Evolutionary conservation across 2,113 vertebrate genomes (phyloP), one percentile per base, ranked within the genome.

Genomic region (Caretta caretta): DNA sequence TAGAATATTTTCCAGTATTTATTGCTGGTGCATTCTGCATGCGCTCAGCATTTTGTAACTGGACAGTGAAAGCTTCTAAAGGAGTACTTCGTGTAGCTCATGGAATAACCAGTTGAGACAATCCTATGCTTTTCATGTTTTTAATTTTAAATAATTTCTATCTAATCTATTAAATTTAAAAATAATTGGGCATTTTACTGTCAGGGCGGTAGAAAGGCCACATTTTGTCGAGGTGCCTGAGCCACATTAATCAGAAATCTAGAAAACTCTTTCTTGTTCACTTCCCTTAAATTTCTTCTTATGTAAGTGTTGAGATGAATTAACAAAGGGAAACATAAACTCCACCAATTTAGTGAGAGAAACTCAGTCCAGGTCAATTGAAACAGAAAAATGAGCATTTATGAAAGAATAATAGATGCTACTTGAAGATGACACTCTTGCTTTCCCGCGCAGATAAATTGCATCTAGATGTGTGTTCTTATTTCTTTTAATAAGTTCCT

Each of bases 81-180:
- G 13, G 50, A 76, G 2, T 84, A 50, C 24, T 94, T 59, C 92
- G 10, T 48, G 6, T 86, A 95, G 49, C 16, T 95, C 2, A 3
- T 87, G 14, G 53, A 42, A 20, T 91, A 54, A 87, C 86, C 90
- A 87, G 57, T 35, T 92, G 50, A 93, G 86, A 27, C 51, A 49
- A 49, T 42, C 81, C 17, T 62, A 25, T 76, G 31, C 6, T 42
- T 72, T 72, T 72, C 42, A 78, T 78, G 42, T 78, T 78, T 48
- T 48, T 48, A 62, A 83, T 27, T 82, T 87, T 93, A 17, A 91
- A 83, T 93, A 88, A 93, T 93, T 89, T 51, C 31, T 81, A 4
- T 92, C 19, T 86, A 65, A 81, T 83, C 29, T 90, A 14, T 80
- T 94, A 78, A 50, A 87, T 87, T 87, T 79, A 78, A 78, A 78